phyloP scores from a whole-genome alignment of 2,113 vertebrate species.

The Neotoma lepida region DNA sequence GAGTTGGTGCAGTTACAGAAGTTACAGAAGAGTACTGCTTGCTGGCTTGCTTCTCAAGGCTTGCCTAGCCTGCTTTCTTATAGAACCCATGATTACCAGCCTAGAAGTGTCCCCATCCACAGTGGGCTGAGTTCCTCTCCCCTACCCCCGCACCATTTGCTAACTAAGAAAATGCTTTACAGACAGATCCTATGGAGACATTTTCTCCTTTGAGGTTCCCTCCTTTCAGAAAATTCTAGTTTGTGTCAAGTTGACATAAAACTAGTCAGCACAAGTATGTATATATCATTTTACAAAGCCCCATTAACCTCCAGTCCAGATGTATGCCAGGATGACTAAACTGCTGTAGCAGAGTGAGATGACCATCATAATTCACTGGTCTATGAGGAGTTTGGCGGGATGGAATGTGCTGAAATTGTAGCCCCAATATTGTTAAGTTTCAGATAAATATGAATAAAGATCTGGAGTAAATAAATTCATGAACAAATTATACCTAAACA shows the following conservation, averaged over 20 bases:
- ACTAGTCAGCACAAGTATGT: neutral
- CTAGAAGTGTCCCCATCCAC: neutral
- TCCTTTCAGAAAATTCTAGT: neutral
- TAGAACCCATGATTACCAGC: neutral
- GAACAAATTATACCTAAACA: neutral
- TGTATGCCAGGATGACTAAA: neutral
- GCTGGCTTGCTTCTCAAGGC: neutral
- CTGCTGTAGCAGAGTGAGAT: neutral
- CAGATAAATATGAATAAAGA: neutral
- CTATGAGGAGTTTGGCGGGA: neutral
- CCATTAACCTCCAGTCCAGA: neutral
- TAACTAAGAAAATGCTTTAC: neutral
- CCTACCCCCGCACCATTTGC: too few species aligned
- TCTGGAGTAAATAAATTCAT: neutral
- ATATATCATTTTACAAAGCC: neutral
- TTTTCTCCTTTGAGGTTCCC: neutral
- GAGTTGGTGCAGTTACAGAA: neutral
- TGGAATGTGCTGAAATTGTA: neutral
- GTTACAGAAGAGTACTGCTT: neutral
- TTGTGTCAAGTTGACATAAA: neutral
- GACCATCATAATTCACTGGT: neutral
- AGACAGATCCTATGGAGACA: neutral
- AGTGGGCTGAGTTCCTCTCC: too few species aligned
- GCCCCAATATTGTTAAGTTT: neutral
- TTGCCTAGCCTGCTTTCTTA: neutral